Evolutionary conservation across 2,888 invertebrate species (phyloP).

Genomic region (Ophion costatus): DNA sequence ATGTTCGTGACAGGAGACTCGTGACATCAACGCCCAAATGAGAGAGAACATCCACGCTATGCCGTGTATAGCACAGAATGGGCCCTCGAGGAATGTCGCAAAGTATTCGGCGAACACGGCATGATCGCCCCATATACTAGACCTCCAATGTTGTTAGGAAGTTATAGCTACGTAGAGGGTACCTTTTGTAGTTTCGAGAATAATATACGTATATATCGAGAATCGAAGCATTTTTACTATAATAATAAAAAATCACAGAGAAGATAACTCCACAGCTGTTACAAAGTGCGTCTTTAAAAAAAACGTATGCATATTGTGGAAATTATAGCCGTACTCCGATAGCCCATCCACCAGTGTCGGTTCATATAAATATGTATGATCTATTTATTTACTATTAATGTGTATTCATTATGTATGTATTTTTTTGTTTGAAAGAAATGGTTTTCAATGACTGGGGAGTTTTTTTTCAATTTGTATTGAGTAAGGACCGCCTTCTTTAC

Average conservation of each 20-base stretch:
- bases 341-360: too few relatives aligned
- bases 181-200: neutral
- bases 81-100: slow-evolving; percentile 40
- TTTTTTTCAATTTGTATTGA: too few relatives aligned
- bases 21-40: slow-evolving; percentile 52
- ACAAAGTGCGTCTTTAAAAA: too few relatives aligned
- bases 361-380: too few relatives aligned
- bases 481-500: too few relatives aligned
- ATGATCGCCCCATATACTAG: neutral
- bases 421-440: too few relatives aligned
- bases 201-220: neutral
- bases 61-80: neutral
- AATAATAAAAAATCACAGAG: neutral
- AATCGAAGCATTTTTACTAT: neutral
- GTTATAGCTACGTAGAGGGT: neutral
- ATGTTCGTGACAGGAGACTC: slow-evolving; percentile 48
- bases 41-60: slow-evolving; percentile 12
- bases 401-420: too few relatives aligned
- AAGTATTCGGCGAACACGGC: slow-evolving; percentile 41
- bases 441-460: too few relatives aligned
- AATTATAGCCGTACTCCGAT: too few relatives aligned
- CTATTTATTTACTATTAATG: too few relatives aligned
- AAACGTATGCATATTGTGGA: too few relatives aligned
- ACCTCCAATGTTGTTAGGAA: neutral
- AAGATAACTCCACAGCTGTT: neutral